These are phyloP conservation scores for Tortricodes alternella DNA, from an alignment of 2,888 invertebrate genomes.

Conservation along the genomic window DNA sequence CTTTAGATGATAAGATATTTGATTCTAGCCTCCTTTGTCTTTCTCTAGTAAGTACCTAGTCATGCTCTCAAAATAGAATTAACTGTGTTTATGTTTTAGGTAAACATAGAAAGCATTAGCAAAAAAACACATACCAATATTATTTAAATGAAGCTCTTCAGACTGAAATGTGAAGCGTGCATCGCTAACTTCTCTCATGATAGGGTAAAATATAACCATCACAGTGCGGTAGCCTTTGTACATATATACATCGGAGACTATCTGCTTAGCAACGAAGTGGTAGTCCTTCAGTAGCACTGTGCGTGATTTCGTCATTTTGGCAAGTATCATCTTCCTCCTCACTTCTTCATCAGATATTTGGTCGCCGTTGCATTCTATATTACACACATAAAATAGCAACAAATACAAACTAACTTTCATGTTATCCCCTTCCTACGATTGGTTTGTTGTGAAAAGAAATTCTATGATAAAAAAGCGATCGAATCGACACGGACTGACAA, in stretches of 20 bases:
- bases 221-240: slow-evolving; percentile 75
- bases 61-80: slow-evolving; percentile 6
- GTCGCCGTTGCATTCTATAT: slow-evolving; percentile 58
- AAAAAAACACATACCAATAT: slow-evolving; percentile 67
- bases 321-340: slow-evolving; percentile 66
- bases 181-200: slow-evolving; percentile 67
- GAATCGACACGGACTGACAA: too few relatives aligned
- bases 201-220: slow-evolving; percentile 69
- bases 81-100: not conserved
- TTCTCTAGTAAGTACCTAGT: too few relatives aligned
- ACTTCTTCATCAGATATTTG: slow-evolving; percentile 63
- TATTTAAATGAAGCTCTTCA: slow-evolving; percentile 76
- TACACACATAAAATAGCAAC: slow-evolving; percentile 61
- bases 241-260: slow-evolving; percentile 74
- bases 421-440: slow-evolving; percentile 54
- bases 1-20: too few relatives aligned
- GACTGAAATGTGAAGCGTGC: slow-evolving; percentile 76
- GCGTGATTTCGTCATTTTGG: slow-evolving; percentile 65
- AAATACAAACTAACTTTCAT: slow-evolving; percentile 62
- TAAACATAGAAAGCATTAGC: slow-evolving; percentile 7
- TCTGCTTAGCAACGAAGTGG: slow-evolving; percentile 70
- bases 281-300: slow-evolving; percentile 70
- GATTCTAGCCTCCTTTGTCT: too few relatives aligned
- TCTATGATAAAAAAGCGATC: too few relatives aligned
- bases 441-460: too few relatives aligned